Conservation (phyloP, 2,113 vertebrate genomes). For the Eptesicus fuscus region DNA sequence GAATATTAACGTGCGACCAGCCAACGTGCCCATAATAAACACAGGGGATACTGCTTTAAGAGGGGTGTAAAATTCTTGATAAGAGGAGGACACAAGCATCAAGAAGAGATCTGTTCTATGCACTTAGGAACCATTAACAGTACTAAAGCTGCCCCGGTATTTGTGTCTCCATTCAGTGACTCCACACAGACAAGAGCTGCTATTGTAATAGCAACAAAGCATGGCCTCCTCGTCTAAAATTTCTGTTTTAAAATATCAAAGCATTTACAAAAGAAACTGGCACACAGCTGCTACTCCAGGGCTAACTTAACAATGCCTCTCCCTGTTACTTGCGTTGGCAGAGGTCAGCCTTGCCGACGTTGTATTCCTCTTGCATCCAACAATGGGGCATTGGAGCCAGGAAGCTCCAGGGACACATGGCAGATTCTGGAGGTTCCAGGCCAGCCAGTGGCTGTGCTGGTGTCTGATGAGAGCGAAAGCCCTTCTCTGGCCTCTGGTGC, state of each 20-base stretch:
- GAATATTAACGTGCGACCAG: neutral
- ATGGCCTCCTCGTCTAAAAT: neutral
- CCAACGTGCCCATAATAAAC: rapidly evolving
- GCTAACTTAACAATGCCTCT: neutral
- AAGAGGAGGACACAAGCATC: neutral
- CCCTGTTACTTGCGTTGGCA: neutral
- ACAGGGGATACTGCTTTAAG: neutral
- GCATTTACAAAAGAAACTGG: constrained; percentile 10
- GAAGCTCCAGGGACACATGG: neutral
- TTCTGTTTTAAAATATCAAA: constrained; percentile 8
- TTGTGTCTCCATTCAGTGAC: neutral
- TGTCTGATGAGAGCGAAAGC: neutral
- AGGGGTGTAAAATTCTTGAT: neutral
- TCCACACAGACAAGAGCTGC: neutral
- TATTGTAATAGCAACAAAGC: neutral
- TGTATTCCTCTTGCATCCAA: neutral
- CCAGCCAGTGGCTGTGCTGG: neutral
- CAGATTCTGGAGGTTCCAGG: neutral
- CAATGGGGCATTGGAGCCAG: neutral
- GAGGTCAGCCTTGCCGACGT: neutral
- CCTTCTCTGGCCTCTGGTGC: neutral
- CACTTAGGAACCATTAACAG: neutral
- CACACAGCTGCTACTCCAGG: neutral
- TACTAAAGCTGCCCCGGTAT: neutral
- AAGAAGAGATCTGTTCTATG: rapidly evolving